Base-by-base conservation (phyloP, 23 tunicate species). In the Halocynthia roretzi region DNA sequence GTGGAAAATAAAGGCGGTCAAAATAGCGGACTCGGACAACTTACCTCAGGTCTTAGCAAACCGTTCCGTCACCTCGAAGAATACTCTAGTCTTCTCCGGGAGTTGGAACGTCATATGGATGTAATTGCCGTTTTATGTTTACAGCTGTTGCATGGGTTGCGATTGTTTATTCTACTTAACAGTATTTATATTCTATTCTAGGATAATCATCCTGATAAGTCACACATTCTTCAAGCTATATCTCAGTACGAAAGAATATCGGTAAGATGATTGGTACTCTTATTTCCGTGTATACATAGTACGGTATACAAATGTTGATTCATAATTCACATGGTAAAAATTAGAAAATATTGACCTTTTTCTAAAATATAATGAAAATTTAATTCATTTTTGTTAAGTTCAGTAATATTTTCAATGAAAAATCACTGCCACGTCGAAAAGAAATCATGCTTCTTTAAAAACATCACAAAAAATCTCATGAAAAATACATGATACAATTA, bases 61-160 rank as follows among this genome's bases (percentile, higher is more conserved):
- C 91, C 87, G 6, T 91, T 91, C 62, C 80, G 81, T 54, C 78
- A 89, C 54, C 79, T 91, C 22, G 97, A 91, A 60, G 80, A 84
- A 64, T 91, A 91, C 76, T 89, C 97, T 7, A 85, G 61, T 77
- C 71, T 81, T 44, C 56, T 91, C 22, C 72, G 87, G 50, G 97
- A 91, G 66, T 51, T 91, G 65, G 87, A 81, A 71, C 80, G 97
- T 5, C 97, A 91, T 72, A 83, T 85, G 23, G 84, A 52, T 57
- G 95, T 83, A 75, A 57, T 66, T 77, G 21, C 51, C 23, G 15
- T 40, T 50, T 11, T 31, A 31, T 31, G 44, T 31, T 31, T 31
- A 31, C 44, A 31, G 4, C 44, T 31, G 44, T 31, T 0, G 44
- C 1, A 31, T 31, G 44, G 44, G 44, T 4, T 31, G 44, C 44